Evolutionary conservation across 2,888 invertebrate genomes (phyloP).

Genomic region (Sacculina carcini): DNA sequence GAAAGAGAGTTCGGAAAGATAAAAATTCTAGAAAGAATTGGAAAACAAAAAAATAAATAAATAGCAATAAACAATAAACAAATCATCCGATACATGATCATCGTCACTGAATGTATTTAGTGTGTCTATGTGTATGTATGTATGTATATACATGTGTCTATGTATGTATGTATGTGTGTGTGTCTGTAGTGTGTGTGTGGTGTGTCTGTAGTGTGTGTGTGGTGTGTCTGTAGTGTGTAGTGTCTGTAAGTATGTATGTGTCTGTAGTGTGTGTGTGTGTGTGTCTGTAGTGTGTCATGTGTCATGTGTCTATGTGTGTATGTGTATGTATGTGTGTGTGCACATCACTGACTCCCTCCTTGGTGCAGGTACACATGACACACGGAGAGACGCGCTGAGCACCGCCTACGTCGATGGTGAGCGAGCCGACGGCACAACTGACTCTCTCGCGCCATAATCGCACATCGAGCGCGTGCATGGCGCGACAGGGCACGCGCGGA

Average conservation of each 20-base stretch:
- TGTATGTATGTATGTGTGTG: constrained; percentile 2
- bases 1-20: too few species aligned
- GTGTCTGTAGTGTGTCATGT: neutral
- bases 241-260: too few species aligned
- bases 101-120: too few species aligned
- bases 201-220: too few species aligned
- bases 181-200: neutral
- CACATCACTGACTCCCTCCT: constrained; percentile 22
- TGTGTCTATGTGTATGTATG: constrained; percentile 1
- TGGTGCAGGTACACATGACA: constrained; percentile 26
- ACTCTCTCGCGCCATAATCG: constrained; percentile 21
- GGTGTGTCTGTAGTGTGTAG: too few species aligned
- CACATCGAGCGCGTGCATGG: constrained; percentile 22
- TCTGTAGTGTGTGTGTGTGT: too few species aligned
- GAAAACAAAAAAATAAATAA: too few species aligned
- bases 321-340: neutral
- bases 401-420: constrained; percentile 21
- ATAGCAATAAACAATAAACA: too few species aligned
- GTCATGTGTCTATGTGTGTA: neutral
- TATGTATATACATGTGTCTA: constrained; percentile 6
- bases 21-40: too few species aligned
- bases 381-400: constrained; percentile 24
- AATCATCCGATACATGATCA: too few species aligned
- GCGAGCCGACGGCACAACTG: constrained; percentile 21
- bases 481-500: constrained; percentile 56